Conservation (phyloP, 2,888 invertebrate species). For the Ecliptopera silaceata region DNA sequence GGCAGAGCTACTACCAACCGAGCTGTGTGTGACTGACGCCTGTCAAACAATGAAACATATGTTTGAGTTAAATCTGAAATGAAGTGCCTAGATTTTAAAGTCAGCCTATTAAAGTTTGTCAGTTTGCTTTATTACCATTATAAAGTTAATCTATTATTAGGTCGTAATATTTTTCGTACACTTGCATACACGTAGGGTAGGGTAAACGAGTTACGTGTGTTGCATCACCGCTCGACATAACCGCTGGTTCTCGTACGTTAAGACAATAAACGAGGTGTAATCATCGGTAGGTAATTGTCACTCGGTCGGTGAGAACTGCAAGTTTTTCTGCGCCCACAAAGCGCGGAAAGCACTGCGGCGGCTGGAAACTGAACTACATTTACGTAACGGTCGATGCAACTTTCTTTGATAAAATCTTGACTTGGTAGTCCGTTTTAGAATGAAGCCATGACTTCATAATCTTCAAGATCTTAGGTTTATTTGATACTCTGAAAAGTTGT, state of each 20-base stretch:
- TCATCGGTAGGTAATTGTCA: slow-evolving; percentile 63
- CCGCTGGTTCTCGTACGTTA: slow-evolving; percentile 52
- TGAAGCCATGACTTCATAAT: no score
- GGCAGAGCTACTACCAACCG: no score
- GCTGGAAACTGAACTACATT: slow-evolving; percentile 61
- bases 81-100: neutral
- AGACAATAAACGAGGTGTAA: slow-evolving; percentile 70
- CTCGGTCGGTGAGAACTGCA: slow-evolving; percentile 61
- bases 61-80: no score
- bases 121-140: neutral
- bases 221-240: slow-evolving; percentile 63
- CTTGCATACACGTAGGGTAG: slow-evolving; percentile 35
- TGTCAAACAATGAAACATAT: no score
- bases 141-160: slow-evolving; percentile 36
- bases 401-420: slow-evolving; percentile 62
- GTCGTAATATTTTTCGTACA: slow-evolving; percentile 41
- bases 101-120: slow-evolving; percentile 7
- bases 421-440: no score
- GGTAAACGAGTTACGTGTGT: slow-evolving; percentile 47
- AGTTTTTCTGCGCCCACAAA: slow-evolving; percentile 64
- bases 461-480: no score
- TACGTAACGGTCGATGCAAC: slow-evolving; percentile 58
- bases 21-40: no score
- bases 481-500: no score
- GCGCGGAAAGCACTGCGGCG: slow-evolving; percentile 56